These are phyloP conservation scores for Strix uralensis DNA, from an alignment of 2,113 vertebrate species.

Conservation along the genomic window DNA sequence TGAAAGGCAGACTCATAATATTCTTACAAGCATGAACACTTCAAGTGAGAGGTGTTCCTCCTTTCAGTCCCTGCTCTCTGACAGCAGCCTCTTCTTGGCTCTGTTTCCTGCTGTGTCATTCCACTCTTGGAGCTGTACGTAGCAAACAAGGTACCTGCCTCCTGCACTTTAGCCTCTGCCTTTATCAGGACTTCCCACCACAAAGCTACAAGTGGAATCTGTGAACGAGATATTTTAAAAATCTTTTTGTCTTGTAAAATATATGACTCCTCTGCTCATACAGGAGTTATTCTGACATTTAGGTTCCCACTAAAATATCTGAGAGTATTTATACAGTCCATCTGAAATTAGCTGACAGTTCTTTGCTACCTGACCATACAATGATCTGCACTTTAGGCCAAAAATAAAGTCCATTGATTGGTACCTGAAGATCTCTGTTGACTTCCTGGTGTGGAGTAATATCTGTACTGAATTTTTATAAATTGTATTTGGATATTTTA, in stretches of 20 bases:
- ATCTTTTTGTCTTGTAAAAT: neutral
- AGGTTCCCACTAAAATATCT: neutral
- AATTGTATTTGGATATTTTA: neutral
- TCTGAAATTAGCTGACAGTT: neutral
- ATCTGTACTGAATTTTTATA: neutral
- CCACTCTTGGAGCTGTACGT: neutral
- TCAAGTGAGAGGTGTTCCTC: accelerated
- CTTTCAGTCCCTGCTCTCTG: neutral
- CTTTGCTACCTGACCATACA: neutral
- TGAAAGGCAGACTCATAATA: neutral
- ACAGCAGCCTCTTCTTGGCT: neutral
- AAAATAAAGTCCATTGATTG: neutral
- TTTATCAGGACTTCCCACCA: neutral
- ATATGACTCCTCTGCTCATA: neutral
- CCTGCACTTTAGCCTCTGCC: neutral
- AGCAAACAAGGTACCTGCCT: neutral
- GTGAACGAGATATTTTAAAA: neutral
- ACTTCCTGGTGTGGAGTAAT: neutral
- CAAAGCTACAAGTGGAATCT: neutral
- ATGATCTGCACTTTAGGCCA: neutral
- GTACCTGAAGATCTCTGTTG: neutral
- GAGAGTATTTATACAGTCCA: neutral
- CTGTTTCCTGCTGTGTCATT: neutral
- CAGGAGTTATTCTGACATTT: neutral
- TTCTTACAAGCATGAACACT: neutral